These are phyloP conservation scores for Aspiorhynchus laticeps DNA, from an alignment of 2,113 vertebrate species.

Conservation along the genomic window DNA sequence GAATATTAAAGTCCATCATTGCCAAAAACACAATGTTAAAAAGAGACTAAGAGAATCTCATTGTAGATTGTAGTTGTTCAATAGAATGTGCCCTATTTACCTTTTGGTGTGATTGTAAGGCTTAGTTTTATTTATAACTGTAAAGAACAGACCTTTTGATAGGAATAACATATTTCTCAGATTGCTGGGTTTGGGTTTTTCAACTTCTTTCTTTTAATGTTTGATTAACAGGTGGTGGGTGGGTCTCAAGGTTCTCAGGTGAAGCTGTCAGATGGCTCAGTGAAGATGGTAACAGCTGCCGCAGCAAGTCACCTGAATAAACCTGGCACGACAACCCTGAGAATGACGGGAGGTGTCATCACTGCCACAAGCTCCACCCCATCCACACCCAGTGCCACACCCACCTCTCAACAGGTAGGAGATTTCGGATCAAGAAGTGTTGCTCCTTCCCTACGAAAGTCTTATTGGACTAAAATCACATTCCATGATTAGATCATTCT, in stretches of 20 bases:
- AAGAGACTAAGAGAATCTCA: not conserved
- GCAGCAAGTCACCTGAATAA: constrained; percentile 85
- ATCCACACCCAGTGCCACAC: constrained; percentile 72
- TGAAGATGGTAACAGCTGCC: constrained; percentile 82
- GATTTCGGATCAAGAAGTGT: not conserved
- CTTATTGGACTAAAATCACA: too few relatives aligned
- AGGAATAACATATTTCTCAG: not conserved
- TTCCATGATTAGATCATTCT: not conserved
- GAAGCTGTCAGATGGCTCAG: constrained; percentile 89
- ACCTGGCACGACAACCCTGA: constrained; percentile 89
- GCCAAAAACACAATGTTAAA: not conserved
- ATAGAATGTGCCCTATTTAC: not conserved
- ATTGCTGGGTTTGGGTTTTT: not conserved
- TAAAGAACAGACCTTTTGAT: not conserved
- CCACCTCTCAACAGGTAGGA: constrained; percentile 70
- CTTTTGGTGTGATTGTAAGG: not conserved
- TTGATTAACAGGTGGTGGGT: constrained; percentile 78
- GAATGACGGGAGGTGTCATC: constrained; percentile 93
- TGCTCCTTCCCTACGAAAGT: too few relatives aligned
- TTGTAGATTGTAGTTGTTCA: not conserved
- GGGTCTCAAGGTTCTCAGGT: constrained; percentile 85
- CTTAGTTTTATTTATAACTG: not conserved
- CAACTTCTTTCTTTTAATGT: not conserved
- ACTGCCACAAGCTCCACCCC: constrained; percentile 83
- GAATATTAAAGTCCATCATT: not conserved